Percentiles rank a stretch among this genome's conserved stretches.
Conservation (phyloP, 2,113 vertebrate species). For the Zosterops hypoxanthus region DNA sequence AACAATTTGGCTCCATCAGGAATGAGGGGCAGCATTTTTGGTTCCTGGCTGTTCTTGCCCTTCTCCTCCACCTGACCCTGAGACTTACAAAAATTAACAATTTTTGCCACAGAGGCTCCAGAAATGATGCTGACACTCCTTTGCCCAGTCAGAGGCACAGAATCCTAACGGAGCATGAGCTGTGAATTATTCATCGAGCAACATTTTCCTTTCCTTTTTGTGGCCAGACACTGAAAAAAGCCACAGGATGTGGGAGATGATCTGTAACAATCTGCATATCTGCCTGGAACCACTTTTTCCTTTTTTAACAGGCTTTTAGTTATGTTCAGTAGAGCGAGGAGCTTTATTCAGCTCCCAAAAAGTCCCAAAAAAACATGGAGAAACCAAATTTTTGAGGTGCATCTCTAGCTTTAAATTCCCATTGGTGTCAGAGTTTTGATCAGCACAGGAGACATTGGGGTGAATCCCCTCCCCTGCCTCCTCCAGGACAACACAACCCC, state of each 20-base stretch:
- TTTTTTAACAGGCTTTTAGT: slow-evolving; percentile 17
- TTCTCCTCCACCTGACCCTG: neutral
- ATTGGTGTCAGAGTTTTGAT: neutral
- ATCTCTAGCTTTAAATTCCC: neutral
- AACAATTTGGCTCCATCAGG: neutral
- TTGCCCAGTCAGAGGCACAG: neutral
- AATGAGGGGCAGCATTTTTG: neutral
- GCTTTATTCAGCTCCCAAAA: neutral
- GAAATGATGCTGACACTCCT: neutral
- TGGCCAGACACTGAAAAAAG: neutral
- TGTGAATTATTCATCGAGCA: slow-evolving; percentile 39
- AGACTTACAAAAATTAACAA: neutral
- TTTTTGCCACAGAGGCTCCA: neutral
- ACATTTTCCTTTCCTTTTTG: neutral
- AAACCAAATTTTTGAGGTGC: neutral
- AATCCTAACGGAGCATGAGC: neutral
- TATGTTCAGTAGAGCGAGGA: neutral
- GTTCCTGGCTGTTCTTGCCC: neutral
- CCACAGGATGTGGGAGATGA: neutral
- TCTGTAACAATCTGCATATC: neutral
- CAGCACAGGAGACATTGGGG: fast-evolving
- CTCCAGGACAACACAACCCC: neutral
- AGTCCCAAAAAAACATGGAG: neutral
- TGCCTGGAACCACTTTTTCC: neutral
- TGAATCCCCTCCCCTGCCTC: neutral